These are phyloP conservation scores for Leptothorax acervorum DNA, from an alignment of 2,888 invertebrate genomes.

Conservation along the genomic window DNA sequence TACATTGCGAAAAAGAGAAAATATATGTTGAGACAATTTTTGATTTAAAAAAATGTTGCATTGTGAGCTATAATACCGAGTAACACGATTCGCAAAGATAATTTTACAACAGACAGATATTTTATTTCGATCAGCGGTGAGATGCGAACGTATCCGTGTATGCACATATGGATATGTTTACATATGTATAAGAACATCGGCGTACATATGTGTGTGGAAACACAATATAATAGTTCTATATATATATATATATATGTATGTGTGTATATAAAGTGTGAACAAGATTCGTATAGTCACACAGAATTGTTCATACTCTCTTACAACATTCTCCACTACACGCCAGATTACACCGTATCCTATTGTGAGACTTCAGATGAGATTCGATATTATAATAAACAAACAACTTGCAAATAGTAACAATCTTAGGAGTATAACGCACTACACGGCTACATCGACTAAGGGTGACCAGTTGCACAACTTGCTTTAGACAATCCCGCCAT, in stretches of 20 bases:
- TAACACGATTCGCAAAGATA: constrained; percentile 60
- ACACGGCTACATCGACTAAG: constrained; percentile 75
- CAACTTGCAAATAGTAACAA: constrained; percentile 82
- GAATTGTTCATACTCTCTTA: constrained; percentile 69
- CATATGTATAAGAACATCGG: constrained; percentile 74
- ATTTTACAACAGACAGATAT: constrained; percentile 82
- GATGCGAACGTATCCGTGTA: constrained; percentile 74
- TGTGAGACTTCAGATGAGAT: constrained; percentile 76
- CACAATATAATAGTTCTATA: constrained; percentile 55
- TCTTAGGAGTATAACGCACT: constrained; percentile 77
- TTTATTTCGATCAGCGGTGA: constrained; percentile 81
- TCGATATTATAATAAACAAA: constrained; percentile 83
- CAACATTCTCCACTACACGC: constrained; percentile 62
- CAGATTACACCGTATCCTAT: constrained; percentile 70
- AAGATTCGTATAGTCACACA: constrained; percentile 67
- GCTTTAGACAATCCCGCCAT: constrained; percentile 73
- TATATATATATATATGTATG: constrained; percentile 54
- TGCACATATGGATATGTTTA: constrained; percentile 76
- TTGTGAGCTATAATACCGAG: constrained; percentile 41
- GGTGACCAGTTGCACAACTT: constrained; percentile 76
- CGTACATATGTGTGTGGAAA: constrained; percentile 63
- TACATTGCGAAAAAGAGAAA: neutral
- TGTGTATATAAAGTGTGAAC: constrained; percentile 67
- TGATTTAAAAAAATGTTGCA: neutral
- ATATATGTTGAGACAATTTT: constrained; percentile 24